Base-by-base conservation (phyloP, 1,140 invertebrate genomes). In the Homalodisca vitripennis region DNA sequence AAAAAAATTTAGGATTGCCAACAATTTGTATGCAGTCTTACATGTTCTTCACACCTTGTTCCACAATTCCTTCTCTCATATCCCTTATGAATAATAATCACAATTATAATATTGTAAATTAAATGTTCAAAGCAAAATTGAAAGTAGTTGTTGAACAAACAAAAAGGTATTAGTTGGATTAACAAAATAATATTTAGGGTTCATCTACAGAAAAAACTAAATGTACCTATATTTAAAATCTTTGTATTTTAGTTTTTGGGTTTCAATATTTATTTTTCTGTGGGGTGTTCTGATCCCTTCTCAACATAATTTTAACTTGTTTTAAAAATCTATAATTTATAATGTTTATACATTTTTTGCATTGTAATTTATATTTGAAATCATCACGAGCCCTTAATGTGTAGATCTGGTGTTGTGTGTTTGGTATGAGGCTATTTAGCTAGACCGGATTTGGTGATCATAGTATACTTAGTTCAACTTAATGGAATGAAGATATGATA, bases 291-390 rank as follows among this genome's bases (percentile, higher is more conserved):
- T 41, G 17, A n/a, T n/a, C n/a, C n/a, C n/a, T n/a, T n/a, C n/a
- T n/a, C 17, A 41, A 41, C 34, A 41, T 10, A 41, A 41, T 41
- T 41, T 6, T 10, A 41, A 41, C 6, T 10, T 17, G 6, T 6
- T 41, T 10, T 41, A 10, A 41, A 41, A 6, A 41, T 17, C 17
- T 41, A 6, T 41, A 41, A 17, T 17, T 17, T 41, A 41, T 41
- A 10, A 10, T 41, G 34, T 41, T 41, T 41, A 41, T 10, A 41
- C 17, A 10, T 41, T 67, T 55, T 41, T 17, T 51, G 10, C 14
- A 34, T 3, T 26, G 29, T 22, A 13, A 53, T 30, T 67, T 67
- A 34, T 64, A 51, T 62, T n/a, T n/a, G n/a, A n/a, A n/a, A n/a
- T n/a, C n/a, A n/a, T n/a, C n/a, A n/a, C n/a, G n/a, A n/a, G n/a